Evolutionary conservation across 2,888 invertebrate genomes (phyloP).

Genomic region (Cryptocephalus moraei): DNA sequence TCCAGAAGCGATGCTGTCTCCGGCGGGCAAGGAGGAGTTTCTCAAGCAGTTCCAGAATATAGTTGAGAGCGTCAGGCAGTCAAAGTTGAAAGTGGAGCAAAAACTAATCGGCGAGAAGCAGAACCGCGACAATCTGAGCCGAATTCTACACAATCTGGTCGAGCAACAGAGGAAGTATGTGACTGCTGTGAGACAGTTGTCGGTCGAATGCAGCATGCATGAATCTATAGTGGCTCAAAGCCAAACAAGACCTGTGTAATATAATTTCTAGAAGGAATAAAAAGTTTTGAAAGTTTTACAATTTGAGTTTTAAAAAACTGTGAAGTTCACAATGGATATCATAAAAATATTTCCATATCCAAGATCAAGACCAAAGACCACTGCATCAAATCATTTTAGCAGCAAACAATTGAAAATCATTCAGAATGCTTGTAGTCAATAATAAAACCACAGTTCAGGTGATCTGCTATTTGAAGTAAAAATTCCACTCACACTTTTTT

Average conservation of each 20-base stretch:
- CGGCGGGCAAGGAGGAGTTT: slow-evolving; percentile 76
- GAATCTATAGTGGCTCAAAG: slow-evolving; percentile 34
- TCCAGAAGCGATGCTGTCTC: slow-evolving; percentile 74
- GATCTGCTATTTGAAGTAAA: no score
- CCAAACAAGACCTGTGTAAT: slow-evolving; percentile 2
- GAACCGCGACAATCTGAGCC: slow-evolving; percentile 54
- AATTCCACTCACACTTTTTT: no score
- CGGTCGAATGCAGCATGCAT: slow-evolving; percentile 62
- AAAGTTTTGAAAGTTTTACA: no score
- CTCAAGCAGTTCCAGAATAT: slow-evolving; percentile 83
- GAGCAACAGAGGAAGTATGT: slow-evolving; percentile 72
- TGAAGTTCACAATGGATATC: no score
- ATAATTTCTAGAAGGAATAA: no score
- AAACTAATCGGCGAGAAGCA: slow-evolving; percentile 53
- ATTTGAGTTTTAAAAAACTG: no score
- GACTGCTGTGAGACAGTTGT: slow-evolving; percentile 64
- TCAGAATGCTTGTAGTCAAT: no score
- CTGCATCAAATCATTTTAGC: no score
- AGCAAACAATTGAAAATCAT: no score
- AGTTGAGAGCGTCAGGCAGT: slow-evolving; percentile 80
- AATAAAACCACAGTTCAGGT: no score
- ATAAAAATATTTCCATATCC: no score
- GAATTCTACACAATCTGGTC: slow-evolving; percentile 46
- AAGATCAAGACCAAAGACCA: no score
- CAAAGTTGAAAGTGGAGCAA: slow-evolving; percentile 60